Conservation (phyloP, 1,140 invertebrate species). For the Paracyclopina nana region DNA sequence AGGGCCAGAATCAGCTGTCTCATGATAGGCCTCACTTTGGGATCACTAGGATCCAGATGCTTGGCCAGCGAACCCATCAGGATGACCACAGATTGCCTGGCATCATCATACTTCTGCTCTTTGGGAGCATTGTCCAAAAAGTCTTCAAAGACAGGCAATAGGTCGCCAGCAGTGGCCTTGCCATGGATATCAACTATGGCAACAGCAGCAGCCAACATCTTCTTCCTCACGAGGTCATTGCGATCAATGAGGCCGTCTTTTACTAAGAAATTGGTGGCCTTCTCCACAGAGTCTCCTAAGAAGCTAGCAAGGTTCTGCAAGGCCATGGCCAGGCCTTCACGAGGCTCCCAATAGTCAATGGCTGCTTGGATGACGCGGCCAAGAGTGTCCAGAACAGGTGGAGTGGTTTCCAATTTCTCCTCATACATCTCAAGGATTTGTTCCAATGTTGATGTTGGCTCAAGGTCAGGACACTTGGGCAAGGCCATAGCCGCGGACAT, state of each 20-base stretch:
- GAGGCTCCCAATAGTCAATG: conserved; percentile 64
- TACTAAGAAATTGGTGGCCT: conserved; percentile 64
- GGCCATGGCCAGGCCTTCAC: conserved; percentile 65
- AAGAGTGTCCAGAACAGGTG: conserved; percentile 16
- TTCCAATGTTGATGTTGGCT: neutral
- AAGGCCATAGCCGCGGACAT: neutral
- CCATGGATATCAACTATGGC: conserved; percentile 75
- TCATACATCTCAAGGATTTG: conserved; percentile 56
- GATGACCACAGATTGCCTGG: conserved; percentile 85
- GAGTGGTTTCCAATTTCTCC: conserved; percentile 35
- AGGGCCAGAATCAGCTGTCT: conserved; percentile 69
- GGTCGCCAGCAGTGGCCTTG: conserved; percentile 42
- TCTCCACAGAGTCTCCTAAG: conserved; percentile 40
- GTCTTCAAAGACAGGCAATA: conserved; percentile 70
- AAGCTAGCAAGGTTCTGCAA: conserved; percentile 51
- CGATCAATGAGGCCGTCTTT: conserved; percentile 65
- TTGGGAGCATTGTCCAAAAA: conserved; percentile 76
- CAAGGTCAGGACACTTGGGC: too few relatives aligned
- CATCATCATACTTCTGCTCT: conserved; percentile 69
- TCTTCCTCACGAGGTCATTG: conserved; percentile 51
- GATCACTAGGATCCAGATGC: conserved; percentile 77
- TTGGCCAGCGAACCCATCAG: conserved; percentile 86
- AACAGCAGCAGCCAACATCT: conserved; percentile 85
- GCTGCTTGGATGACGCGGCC: conserved; percentile 51
- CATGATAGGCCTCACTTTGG: conserved; percentile 77